Evolutionary conservation across 2,888 invertebrate genomes (phyloP).

Genomic region (Teleiodes luculella): DNA sequence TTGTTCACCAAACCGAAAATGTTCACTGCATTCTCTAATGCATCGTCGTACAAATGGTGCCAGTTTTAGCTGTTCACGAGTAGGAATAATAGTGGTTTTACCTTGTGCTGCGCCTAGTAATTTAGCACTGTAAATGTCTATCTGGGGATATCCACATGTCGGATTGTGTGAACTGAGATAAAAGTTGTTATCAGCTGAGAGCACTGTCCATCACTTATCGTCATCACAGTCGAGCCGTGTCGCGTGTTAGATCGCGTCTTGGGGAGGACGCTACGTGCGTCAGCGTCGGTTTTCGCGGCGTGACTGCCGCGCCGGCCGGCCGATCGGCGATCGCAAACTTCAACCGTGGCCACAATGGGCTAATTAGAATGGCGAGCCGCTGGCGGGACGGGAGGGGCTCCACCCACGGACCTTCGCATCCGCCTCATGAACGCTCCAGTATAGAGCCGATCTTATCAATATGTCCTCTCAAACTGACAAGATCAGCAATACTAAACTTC

Average conservation of each 20-base stretch:
- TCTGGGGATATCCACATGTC: conserved; percentile 50
- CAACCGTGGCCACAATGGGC: conserved; percentile 72
- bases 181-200: conserved; percentile 54
- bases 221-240: conserved; percentile 51
- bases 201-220: conserved; percentile 69
- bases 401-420: conserved; percentile 75
- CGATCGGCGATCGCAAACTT: conserved; percentile 67
- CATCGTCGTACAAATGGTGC: conserved; percentile 41
- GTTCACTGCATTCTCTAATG: conserved; percentile 11
- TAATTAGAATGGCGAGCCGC: conserved; percentile 75
- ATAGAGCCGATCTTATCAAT: conserved; percentile 16
- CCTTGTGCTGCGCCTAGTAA: conserved; percentile 62
- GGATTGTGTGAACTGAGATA: conserved; percentile 40
- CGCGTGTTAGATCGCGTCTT: conserved; percentile 45
- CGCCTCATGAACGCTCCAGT: conserved; percentile 61
- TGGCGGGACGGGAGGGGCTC: conserved; percentile 55
- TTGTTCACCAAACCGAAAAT: neutral
- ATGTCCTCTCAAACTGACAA: conserved; percentile 18
- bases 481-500: conserved; percentile 24
- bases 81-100: conserved; percentile 68
- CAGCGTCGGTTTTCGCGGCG: conserved; percentile 53
- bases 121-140: conserved; percentile 46
- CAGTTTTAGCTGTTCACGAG: conserved; percentile 62
- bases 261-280: conserved; percentile 44
- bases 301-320: conserved; percentile 70